Percentiles rank a stretch among this genome's conserved stretches.
Evolutionary conservation across 2,797 vertebrate species (phyloP).

Genomic region (Neostethus bicornis): DNA sequence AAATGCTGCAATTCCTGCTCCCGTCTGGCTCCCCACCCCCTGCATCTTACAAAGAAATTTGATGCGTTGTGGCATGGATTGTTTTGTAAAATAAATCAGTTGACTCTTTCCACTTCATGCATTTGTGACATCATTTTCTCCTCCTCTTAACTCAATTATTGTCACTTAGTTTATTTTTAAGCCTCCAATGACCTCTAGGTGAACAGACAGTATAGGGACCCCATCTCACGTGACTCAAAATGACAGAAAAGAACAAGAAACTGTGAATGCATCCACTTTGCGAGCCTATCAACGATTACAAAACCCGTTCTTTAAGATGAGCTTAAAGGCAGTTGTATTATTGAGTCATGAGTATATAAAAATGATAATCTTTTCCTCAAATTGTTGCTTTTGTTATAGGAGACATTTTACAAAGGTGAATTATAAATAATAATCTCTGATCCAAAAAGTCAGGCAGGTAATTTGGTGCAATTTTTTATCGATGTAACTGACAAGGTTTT

Average conservation of each 20-base stretch:
- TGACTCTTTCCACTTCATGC: slow-evolving; percentile 74
- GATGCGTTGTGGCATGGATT: slow-evolving; percentile 76
- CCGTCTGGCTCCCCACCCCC: slow-evolving; percentile 14
- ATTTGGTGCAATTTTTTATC: slow-evolving; percentile 64
- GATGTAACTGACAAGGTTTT: slow-evolving; percentile 42
- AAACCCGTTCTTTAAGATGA: slow-evolving; percentile 60
- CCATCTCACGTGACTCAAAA: slow-evolving; percentile 36
- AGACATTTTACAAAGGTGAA: slow-evolving; percentile 66
- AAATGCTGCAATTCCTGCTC: slow-evolving; percentile 32
- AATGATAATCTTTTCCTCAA: slow-evolving; percentile 73
- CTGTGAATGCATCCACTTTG: slow-evolving; percentile 54
- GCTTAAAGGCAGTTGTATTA: slow-evolving; percentile 75
- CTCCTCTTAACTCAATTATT: slow-evolving; percentile 82
- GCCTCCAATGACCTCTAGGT: slow-evolving; percentile 73
- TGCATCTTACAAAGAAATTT: slow-evolving; percentile 58
- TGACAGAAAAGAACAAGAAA: slow-evolving; percentile 38
- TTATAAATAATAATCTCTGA: slow-evolving; percentile 74
- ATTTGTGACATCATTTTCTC: slow-evolving; percentile 77
- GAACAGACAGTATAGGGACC: slow-evolving; percentile 32
- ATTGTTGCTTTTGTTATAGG: slow-evolving; percentile 63
- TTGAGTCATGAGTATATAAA: slow-evolving; percentile 65
- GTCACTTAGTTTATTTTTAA: slow-evolving; percentile 80
- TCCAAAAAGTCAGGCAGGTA: slow-evolving; percentile 58
- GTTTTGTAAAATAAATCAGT: slow-evolving; percentile 79
- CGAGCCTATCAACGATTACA: slow-evolving; percentile 68